Evolutionary conservation across 2,113 vertebrate genomes (phyloP).

Genomic region (Rhineura floridana): DNA sequence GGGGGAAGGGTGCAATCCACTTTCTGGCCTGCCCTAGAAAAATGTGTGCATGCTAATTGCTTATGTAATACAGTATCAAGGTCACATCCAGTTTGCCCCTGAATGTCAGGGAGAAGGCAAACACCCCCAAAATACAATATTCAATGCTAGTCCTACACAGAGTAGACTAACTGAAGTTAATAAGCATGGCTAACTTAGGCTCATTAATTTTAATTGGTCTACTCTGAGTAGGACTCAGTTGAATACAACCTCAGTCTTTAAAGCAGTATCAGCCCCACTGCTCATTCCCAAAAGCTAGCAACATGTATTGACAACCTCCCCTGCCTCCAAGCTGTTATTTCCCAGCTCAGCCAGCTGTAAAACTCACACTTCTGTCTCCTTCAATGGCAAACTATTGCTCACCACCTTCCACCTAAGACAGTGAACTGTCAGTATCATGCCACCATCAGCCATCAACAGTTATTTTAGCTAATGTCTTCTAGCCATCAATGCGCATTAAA

Average conservation of each 20-base stretch:
- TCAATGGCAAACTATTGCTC: not conserved
- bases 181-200: too few species aligned
- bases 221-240: too few species aligned
- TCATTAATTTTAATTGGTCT: too few species aligned
- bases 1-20: too few species aligned
- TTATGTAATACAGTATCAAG: too few species aligned
- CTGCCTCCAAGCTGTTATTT: not conserved
- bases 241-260: too few species aligned
- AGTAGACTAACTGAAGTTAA: too few species aligned
- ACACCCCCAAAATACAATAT: not conserved
- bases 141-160: too few species aligned
- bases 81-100: too few species aligned
- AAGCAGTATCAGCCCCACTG: not conserved
- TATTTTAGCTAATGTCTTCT: not conserved
- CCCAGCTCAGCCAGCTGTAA: not conserved
- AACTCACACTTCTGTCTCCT: not conserved
- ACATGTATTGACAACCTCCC: not conserved
- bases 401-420: not conserved
- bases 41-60: too few species aligned
- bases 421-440: not conserved
- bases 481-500: not conserved
- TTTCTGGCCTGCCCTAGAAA: too few species aligned
- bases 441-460: not conserved
- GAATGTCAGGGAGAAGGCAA: too few species aligned
- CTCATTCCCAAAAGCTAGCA: not conserved